Base-by-base conservation (phyloP, 2,888 invertebrate genomes). In the Mycalesis mineus region DNA sequence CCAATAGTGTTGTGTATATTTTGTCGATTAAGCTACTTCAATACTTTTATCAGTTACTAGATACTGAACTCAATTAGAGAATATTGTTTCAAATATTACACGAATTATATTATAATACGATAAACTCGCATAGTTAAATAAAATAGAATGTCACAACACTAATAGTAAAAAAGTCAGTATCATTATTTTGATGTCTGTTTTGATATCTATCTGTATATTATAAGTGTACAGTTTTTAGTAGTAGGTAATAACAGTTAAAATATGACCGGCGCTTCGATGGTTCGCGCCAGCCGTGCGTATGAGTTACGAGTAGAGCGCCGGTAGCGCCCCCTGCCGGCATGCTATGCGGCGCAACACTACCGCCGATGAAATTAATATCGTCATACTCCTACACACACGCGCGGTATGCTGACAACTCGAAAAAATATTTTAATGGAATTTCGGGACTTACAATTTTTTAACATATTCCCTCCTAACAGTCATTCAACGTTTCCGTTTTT, bases 311-410 rank as follows among this genome's bases (percentile, higher is more conserved):
- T 73, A 69, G 71, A 70, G 72, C 74, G 66, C 77, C 85, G 70
- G 88, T 88, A 88, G 88, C 87, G 77, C 81, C 87, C 80, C 88
- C 87, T 72, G 84, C 80, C 70, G 86, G 52, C 68, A 65, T 69
- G 82, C 77, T 81, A 86, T 80, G 80, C 75, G 78, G 77, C 77
- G 82, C 84, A 77, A 84, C 82, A 82, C 81, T 77, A 79, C 73
- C 72, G 76, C 77, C 80, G 80, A 78, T 77, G 75, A 71, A 74
- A 70, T 74, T 72, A 73, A 74, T 74, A 73, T 69, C 63, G 57
- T 55, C 70, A 69, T 70, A 69, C 69, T 72, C 67, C 64, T 68
- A 65, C 61, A 60, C 61, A 57, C 60, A 55, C 58, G 55, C 48
- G 9, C 59, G 72, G 68, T 61, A 70, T 69, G 71, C 66, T 65